Conservation (phyloP, 2,797 vertebrate species). For the Coregonus suidteri region DNA sequence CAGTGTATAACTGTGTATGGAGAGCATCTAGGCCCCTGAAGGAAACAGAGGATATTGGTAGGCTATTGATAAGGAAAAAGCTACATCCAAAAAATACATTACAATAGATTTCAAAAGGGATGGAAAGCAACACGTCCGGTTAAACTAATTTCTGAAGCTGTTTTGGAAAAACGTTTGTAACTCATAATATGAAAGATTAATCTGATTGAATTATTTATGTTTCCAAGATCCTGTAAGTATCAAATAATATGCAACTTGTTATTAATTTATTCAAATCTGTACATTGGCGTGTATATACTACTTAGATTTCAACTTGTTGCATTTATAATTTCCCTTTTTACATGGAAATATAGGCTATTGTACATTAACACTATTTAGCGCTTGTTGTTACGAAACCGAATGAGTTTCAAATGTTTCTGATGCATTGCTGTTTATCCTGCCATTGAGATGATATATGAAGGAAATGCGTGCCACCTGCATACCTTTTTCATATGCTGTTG, state of each 20-base stretch:
- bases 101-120: conserved; percentile 23
- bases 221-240: conserved; percentile 76
- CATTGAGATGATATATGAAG: conserved; percentile 42
- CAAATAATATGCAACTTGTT: conserved; percentile 82
- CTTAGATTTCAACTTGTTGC: conserved; percentile 81
- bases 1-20: background rate
- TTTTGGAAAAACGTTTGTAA: conserved; percentile 11
- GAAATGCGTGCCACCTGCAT: conserved; percentile 58
- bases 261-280: conserved; percentile 89
- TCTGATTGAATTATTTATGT: conserved; percentile 83
- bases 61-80: conserved; percentile 27
- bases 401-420: conserved; percentile 71
- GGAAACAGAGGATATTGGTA: background rate
- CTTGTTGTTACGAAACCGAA: conserved; percentile 67
- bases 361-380: conserved; percentile 78
- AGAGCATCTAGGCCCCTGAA: background rate
- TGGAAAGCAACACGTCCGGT: conserved; percentile 1
- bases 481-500: no score
- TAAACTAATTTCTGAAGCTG: background rate
- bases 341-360: conserved; percentile 75
- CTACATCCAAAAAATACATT: conserved; percentile 16
- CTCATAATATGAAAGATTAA: conserved; percentile 16
- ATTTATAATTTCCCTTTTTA: conserved; percentile 80
- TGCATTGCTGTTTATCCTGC: conserved; percentile 65
- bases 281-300: conserved; percentile 86